Conservation (phyloP, 2,113 vertebrate genomes). For the Morphnarchus princeps region DNA sequence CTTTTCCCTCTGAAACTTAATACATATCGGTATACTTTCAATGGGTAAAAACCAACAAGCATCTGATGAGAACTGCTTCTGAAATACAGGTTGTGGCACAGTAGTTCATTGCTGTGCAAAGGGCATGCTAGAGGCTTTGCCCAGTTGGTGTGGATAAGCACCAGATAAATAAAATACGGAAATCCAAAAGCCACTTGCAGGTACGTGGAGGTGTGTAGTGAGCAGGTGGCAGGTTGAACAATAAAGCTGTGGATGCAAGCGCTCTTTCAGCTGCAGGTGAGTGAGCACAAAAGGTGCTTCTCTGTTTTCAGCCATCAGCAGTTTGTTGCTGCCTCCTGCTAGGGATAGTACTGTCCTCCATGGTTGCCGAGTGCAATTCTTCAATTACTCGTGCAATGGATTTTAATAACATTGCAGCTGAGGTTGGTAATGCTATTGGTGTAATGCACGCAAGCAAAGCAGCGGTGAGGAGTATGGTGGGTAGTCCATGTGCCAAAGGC, state of each 20-base stretch:
- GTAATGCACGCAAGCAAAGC: neutral
- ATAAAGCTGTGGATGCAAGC: neutral
- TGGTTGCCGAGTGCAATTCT: neutral
- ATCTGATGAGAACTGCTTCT: neutral
- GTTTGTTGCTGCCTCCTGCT: neutral
- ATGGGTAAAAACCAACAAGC: neutral
- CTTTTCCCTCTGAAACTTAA: neutral
- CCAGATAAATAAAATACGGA: neutral
- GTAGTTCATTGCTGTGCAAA: neutral
- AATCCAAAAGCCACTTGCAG: neutral
- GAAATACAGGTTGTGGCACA: neutral
- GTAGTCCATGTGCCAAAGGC: neutral
- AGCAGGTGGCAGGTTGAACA: neutral
- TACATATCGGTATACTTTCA: fast-evolving
- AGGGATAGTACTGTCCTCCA: neutral
- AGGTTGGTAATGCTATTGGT: neutral
- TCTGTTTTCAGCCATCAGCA: neutral
- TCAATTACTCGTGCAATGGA: fast-evolving
- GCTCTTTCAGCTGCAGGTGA: neutral
- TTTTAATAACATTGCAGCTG: fast-evolving
- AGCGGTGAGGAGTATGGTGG: fast-evolving
- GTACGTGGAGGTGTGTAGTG: neutral
- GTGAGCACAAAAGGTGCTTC: neutral
- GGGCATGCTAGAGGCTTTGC: neutral
- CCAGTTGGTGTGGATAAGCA: neutral